Conservation (phyloP, 2,888 invertebrate genomes). For the Agrochola circellaris region DNA sequence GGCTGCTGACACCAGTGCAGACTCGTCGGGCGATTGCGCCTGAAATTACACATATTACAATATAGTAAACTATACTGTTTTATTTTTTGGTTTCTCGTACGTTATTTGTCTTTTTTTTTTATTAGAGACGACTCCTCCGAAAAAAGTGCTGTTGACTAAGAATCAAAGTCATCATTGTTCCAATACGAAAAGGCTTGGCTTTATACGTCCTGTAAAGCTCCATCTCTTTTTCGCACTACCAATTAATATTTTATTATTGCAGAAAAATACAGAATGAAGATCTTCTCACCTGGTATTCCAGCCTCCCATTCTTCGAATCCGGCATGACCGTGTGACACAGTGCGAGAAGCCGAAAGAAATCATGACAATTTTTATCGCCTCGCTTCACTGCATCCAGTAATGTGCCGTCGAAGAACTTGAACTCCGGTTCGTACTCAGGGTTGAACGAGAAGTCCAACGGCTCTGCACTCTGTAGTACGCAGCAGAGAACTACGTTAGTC, state of each 20-base stretch:
- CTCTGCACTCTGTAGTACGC: slow-evolving; percentile 92
- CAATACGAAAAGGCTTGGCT: neutral
- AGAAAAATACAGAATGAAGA: neutral
- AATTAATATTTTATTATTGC: neutral
- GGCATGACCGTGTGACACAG: slow-evolving; percentile 99
- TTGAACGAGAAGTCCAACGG: slow-evolving; percentile 98
- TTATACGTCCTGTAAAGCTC: neutral
- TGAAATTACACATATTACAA: slow-evolving; percentile 75
- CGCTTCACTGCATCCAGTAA: slow-evolving; percentile 95
- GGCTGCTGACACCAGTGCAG: slow-evolving; percentile 99
- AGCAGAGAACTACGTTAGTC: slow-evolving; percentile 35
- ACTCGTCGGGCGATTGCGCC: slow-evolving; percentile 99
- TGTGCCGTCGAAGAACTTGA: slow-evolving; percentile 97
- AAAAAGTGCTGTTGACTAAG: neutral
- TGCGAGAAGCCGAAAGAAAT: slow-evolving; percentile 97
- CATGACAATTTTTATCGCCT: slow-evolving; percentile 94
- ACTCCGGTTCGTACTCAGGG: slow-evolving; percentile 96
- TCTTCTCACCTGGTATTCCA: slow-evolving; percentile 93
- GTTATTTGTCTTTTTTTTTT: neutral
- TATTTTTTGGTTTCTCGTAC: neutral
- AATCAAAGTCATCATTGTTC: neutral
- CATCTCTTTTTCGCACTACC: neutral
- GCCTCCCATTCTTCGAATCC: slow-evolving; percentile 95
- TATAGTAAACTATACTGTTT: neutral
- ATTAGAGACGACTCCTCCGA: too few relatives aligned